These are phyloP conservation scores for Selenia dentaria DNA, from an alignment of 2,888 invertebrate species.

Conservation along the genomic window DNA sequence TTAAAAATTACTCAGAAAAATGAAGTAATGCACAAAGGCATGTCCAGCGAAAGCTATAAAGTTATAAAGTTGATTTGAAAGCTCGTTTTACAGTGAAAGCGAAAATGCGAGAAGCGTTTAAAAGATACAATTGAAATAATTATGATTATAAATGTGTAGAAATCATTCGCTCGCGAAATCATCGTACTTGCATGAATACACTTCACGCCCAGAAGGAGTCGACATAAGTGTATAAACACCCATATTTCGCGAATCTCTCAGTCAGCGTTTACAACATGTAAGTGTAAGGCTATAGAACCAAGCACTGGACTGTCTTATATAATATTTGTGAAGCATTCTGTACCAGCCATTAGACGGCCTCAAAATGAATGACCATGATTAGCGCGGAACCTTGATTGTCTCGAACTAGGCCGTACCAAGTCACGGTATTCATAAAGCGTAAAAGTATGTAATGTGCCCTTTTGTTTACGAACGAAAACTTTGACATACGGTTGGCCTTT, in stretches of 20 bases:
- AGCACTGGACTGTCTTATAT: too few species aligned
- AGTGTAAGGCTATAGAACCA: too few species aligned
- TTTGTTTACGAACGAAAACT: conserved; percentile 38
- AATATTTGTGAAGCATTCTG: conserved; percentile 17
- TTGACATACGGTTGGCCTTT: conserved; percentile 12
- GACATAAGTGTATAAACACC: too few species aligned
- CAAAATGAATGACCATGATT: conserved; percentile 29
- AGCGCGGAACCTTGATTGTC: conserved; percentile 26
- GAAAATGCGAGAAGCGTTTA: conserved; percentile 11
- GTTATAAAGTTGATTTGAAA: conserved; percentile 33
- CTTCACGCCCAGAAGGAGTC: too few species aligned
- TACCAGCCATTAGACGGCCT: conserved; percentile 24
- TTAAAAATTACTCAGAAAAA: conserved; percentile 40
- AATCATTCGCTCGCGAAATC: too few species aligned
- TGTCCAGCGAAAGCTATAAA: conserved; percentile 34
- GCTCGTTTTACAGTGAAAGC: conserved; percentile 21
- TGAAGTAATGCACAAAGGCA: conserved; percentile 43
- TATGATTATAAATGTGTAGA: too few species aligned
- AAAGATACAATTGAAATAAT: not conserved
- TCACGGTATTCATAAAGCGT: conserved; percentile 18
- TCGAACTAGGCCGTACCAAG: conserved; percentile 22
- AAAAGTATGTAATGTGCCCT: conserved; percentile 11
- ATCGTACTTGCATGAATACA: not conserved
- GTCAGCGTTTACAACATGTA: too few species aligned
- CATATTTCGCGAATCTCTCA: too few species aligned